Evolutionary conservation across 2,113 vertebrate species (phyloP).

Genomic region (Sakesphorus luctuosus): DNA sequence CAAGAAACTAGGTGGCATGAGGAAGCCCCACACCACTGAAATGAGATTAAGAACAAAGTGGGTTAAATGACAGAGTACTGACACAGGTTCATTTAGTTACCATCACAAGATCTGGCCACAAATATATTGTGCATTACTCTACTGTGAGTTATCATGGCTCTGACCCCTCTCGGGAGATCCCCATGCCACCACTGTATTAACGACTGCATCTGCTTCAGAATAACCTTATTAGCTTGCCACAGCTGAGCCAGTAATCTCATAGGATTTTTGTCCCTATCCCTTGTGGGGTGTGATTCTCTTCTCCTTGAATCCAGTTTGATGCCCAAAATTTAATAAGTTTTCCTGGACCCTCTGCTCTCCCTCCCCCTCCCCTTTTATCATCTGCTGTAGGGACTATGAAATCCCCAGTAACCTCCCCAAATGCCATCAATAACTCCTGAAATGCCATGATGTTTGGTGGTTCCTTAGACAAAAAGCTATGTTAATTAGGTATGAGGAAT

Average conservation of each 20-base stretch:
- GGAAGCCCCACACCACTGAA: not conserved
- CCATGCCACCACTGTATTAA: slow-evolving; percentile 86
- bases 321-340: slow-evolving; percentile 81
- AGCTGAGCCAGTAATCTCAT: slow-evolving; percentile 82
- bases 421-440: slow-evolving; percentile 80
- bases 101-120: slow-evolving; percentile 78
- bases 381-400: slow-evolving; percentile 71
- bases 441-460: slow-evolving; percentile 76
- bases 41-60: slow-evolving; percentile 53
- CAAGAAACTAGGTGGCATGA: not conserved
- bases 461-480: slow-evolving; percentile 73
- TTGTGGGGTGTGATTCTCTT: slow-evolving; percentile 73
- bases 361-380: slow-evolving; percentile 70
- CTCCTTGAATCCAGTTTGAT: slow-evolving; percentile 79
- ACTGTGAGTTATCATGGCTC: slow-evolving; percentile 81
- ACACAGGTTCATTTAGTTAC: slow-evolving; percentile 67
- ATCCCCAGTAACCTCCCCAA: slow-evolving; percentile 75
- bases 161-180: slow-evolving; percentile 81
- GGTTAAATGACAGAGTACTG: slow-evolving; percentile 23
- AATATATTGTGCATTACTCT: slow-evolving; percentile 75
- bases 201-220: slow-evolving; percentile 84
- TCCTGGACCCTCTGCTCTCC: slow-evolving; percentile 75
- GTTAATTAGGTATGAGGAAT: slow-evolving; percentile 72
- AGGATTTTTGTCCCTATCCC: slow-evolving; percentile 76
- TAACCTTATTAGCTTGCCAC: slow-evolving; percentile 84